These are phyloP conservation scores for Mionectes macconnelli DNA, from an alignment of 2,113 vertebrate species.

Conservation along the genomic window DNA sequence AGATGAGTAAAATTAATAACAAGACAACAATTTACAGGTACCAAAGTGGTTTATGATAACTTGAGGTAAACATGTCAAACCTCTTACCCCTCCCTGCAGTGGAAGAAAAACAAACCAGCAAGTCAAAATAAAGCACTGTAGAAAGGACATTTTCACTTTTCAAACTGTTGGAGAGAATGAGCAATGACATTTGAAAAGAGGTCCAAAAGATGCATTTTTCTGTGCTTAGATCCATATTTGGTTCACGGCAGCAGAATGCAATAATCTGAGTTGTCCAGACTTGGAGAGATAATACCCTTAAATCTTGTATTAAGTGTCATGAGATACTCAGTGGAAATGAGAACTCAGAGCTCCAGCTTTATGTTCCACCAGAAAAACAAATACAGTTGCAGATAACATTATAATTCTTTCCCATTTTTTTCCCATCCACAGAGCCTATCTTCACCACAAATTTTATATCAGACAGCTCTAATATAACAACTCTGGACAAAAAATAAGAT, in stretches of 20 bases:
- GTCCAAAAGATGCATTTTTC: slow-evolving; percentile 57
- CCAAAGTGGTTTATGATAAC: background rate
- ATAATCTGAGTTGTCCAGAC: slow-evolving; percentile 40
- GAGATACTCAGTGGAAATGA: slow-evolving; percentile 37
- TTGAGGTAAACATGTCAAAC: background rate
- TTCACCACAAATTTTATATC: background rate
- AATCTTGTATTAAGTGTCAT: slow-evolving; percentile 59
- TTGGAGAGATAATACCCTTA: slow-evolving; percentile 52
- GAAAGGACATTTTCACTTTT: slow-evolving; percentile 39
- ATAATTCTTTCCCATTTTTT: slow-evolving; percentile 1
- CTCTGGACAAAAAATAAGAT: background rate
- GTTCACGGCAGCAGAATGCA: slow-evolving; percentile 44
- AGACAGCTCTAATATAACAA: background rate
- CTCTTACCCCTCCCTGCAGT: background rate
- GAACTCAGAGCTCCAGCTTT: slow-evolving; percentile 11
- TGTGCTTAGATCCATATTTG: slow-evolving; percentile 28
- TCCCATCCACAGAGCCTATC: background rate
- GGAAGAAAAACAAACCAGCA: background rate
- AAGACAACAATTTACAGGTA: background rate
- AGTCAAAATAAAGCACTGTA: background rate
- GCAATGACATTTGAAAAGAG: slow-evolving; percentile 19
- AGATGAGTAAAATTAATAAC: background rate
- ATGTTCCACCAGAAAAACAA: slow-evolving; percentile 46
- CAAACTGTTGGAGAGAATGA: slow-evolving; percentile 28
- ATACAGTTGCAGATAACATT: background rate